Evolutionary conservation across 1,140 invertebrate species (phyloP).

Genomic region (Diorhabda sublineata): DNA sequence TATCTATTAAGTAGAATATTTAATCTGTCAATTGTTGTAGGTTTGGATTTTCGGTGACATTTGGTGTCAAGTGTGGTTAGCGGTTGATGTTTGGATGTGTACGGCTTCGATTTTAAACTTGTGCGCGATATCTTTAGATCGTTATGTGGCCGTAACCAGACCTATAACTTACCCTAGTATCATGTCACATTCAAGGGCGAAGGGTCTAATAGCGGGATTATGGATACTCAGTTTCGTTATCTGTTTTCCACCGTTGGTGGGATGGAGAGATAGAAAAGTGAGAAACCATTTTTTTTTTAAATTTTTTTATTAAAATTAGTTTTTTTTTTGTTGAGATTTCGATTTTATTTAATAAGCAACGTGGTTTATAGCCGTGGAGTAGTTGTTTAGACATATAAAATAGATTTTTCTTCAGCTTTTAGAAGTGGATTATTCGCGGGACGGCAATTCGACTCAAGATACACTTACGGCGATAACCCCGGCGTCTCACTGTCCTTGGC

Average conservation of each 20-base stretch:
- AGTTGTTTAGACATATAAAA: not conserved
- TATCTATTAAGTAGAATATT: too few relatives aligned
- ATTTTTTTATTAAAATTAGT: not conserved
- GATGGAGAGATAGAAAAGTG: constrained; percentile 84
- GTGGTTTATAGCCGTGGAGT: not conserved
- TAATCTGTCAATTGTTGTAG: constrained; percentile 50
- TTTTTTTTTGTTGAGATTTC: not conserved
- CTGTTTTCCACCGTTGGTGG: constrained; percentile 92
- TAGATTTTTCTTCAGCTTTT: not conserved
- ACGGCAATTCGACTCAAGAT: not conserved
- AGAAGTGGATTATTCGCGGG: not conserved
- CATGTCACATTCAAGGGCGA: constrained; percentile 85
- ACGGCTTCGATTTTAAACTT: constrained; percentile 93
- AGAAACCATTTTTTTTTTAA: constrained; percentile 20
- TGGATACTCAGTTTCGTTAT: constrained; percentile 96
- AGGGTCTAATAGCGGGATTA: constrained; percentile 80
- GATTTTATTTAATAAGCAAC: not conserved
- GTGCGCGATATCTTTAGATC: constrained; percentile 85
- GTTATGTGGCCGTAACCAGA: constrained; percentile 91
- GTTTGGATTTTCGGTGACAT: constrained; percentile 90
- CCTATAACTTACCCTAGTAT: constrained; percentile 90
- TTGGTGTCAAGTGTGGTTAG: constrained; percentile 90
- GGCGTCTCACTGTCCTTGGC: constrained; percentile 68
- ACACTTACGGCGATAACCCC: not conserved
- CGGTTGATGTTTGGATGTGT: constrained; percentile 94